These are phyloP conservation scores for Drosophila nebulosa DNA, from an alignment of 1,140 invertebrate genomes.

Conservation along the genomic window DNA sequence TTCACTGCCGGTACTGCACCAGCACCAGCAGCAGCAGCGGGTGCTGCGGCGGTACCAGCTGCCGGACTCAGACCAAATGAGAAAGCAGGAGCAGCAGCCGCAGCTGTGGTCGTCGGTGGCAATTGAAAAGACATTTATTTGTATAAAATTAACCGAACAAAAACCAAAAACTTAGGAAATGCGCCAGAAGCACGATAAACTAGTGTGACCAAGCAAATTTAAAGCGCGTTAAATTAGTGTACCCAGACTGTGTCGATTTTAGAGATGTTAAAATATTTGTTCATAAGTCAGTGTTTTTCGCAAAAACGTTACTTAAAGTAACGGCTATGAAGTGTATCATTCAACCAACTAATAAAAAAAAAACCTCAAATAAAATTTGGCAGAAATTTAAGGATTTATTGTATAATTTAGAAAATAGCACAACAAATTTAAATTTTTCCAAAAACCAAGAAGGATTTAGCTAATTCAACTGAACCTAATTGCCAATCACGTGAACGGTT, in stretches of 20 bases:
- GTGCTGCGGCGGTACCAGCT: neutral
- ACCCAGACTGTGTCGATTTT: neutral
- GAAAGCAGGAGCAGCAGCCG: conserved; percentile 32
- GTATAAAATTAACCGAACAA: neutral
- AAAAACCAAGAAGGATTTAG: no score
- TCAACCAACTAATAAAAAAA: no score
- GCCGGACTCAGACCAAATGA: conserved; percentile 40
- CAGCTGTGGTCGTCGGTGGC: conserved; percentile 52
- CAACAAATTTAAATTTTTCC: no score
- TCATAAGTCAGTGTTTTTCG: no score
- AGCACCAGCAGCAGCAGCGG: neutral
- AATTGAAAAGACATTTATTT: conserved; percentile 63
- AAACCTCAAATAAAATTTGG: no score
- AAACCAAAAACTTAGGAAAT: neutral
- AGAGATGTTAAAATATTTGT: neutral
- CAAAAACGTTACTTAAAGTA: no score
- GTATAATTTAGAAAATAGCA: no score
- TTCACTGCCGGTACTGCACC: conserved; percentile 42
- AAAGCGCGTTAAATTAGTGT: neutral
- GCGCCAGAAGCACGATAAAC: neutral
- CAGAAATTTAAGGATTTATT: no score
- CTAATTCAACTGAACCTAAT: no score
- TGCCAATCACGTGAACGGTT: no score
- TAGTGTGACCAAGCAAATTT: neutral
- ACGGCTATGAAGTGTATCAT: no score